phyloP scores from a whole-genome alignment of 2,888 invertebrate genomes.

The Ophion ventricosus region DNA sequence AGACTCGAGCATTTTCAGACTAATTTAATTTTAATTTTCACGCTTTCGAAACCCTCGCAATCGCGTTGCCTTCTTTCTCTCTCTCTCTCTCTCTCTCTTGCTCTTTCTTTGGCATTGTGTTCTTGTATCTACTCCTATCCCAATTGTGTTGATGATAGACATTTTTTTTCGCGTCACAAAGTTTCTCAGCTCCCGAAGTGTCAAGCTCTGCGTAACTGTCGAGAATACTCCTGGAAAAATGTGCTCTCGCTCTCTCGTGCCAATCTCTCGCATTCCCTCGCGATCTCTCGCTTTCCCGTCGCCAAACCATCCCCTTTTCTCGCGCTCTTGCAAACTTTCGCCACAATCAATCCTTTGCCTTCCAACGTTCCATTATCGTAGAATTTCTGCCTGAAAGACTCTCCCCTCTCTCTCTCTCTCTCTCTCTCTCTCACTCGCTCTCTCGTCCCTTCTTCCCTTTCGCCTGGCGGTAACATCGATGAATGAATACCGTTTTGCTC shows the following conservation, averaged over 20 bases:
- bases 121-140: neutral
- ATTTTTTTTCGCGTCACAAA: neutral
- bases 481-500: constrained; percentile 63
- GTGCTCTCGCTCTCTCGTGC: neutral
- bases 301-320: constrained; percentile 24
- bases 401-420: neutral
- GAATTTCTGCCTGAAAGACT: constrained; percentile 59
- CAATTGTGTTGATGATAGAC: neutral
- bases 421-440: neutral
- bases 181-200: constrained; percentile 5
- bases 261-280: constrained; percentile 39
- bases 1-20: constrained; percentile 16
- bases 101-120: neutral
- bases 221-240: constrained; percentile 11
- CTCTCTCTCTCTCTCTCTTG: constrained; percentile 1
- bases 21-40: constrained; percentile 73
- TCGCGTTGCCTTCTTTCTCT: neutral
- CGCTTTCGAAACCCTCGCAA: constrained; percentile 24
- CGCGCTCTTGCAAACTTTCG: constrained; percentile 54
- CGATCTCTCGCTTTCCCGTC: constrained; percentile 33
- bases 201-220: neutral
- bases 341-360: constrained; percentile 62
- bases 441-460: constrained; percentile 15
- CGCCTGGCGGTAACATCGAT: constrained; percentile 49
- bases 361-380: constrained; percentile 59